Evolutionary conservation across 2,113 vertebrate genomes (phyloP), one percentile per base, ranked within the genome.

Genomic region (Lanius collurio): DNA sequence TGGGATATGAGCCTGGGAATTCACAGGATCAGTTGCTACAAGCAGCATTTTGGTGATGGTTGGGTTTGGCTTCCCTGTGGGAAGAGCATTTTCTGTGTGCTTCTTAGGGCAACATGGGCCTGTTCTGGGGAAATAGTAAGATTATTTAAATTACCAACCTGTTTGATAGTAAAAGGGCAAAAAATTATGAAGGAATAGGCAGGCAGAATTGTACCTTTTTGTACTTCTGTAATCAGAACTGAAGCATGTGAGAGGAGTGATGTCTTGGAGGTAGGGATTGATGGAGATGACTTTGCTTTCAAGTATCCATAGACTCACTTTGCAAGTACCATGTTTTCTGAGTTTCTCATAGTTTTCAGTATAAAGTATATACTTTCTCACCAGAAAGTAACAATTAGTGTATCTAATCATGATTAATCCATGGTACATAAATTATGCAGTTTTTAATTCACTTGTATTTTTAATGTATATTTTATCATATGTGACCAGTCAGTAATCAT

Each of bases 391-490:
- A 37, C n/a, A 63, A 67, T 42, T 39, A 79, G 5, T 50, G 16
- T 49, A 10, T 59, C 35, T 82, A 87, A 55, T 33, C 0, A 13
- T 13, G 4, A 46, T 33, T 52, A 52, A 44, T 52, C 41, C 46
- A 2, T 15, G 0, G 0, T 18, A 65, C 22, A 27, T 27, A 49
- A 53, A 20, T 6, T 2, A 30, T 2, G 6, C 60, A 17, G 2
- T 20, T 76, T 90, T 76, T 22, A 4, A 19, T 73, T 76, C 5
- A 69, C 11, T 68, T 31, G 8, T 59, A 9, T 20, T 73, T 89
- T 50, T 28, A 65, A 13, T 20, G 9, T 49, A 5, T 41, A 8
- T 47, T 9, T 57, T 81, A 7, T 53, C 14, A 7, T 4, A 3
- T 11, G 12, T 64, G 64, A 59, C 16, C 18, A n/a, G 42, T 26